A percentile compares a stretch with the other conserved stretches of the same genome.
phyloP scores from a whole-genome alignment of 1,140 invertebrate species.

The Lordiphosa clarofinis region DNA sequence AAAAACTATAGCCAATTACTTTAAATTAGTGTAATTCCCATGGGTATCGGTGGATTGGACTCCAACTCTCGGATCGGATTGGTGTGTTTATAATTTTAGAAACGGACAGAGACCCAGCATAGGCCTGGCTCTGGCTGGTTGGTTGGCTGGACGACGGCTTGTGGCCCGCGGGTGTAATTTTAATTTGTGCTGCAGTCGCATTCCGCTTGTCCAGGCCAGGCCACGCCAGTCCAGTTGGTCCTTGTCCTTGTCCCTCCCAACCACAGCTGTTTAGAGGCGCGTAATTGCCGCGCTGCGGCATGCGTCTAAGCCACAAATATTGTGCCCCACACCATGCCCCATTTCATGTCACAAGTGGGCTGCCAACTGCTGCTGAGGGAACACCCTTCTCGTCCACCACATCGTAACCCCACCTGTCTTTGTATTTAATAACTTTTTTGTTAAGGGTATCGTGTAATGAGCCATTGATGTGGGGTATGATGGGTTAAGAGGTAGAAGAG shows the following conservation, averaged over 20 bases:
- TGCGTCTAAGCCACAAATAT: constrained; percentile 49
- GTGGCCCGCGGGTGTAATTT: constrained; percentile 77
- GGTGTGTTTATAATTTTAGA: constrained; percentile 66
- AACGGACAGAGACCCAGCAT: constrained; percentile 13
- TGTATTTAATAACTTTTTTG: constrained; percentile 71
- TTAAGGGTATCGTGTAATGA: constrained; percentile 32
- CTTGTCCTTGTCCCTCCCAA: constrained; percentile 10
- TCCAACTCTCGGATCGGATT: constrained; percentile 34
- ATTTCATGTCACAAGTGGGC: constrained; percentile 60
- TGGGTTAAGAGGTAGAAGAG: neutral
- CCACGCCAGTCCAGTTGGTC: constrained; percentile 31
- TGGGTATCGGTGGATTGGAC: constrained; percentile 45
- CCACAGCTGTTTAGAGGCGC: constrained; percentile 67
- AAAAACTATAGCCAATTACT: constrained; percentile 79
- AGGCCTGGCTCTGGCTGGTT: constrained; percentile 9
- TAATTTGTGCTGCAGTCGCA: constrained; percentile 60
- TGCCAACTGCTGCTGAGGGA: constrained; percentile 30
- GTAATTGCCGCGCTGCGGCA: constrained; percentile 64
- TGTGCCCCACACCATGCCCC: constrained; percentile 34
- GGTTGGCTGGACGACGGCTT: constrained; percentile 15
- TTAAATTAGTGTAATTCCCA: constrained; percentile 80
- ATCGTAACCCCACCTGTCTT: constrained; percentile 18
- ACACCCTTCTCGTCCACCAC: constrained; percentile 4
- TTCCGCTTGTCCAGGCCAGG: constrained; percentile 13
- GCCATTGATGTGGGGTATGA: neutral